Evolutionary conservation across 2,113 vertebrate species (phyloP).

Genomic region (Laticauda laticaudata): DNA sequence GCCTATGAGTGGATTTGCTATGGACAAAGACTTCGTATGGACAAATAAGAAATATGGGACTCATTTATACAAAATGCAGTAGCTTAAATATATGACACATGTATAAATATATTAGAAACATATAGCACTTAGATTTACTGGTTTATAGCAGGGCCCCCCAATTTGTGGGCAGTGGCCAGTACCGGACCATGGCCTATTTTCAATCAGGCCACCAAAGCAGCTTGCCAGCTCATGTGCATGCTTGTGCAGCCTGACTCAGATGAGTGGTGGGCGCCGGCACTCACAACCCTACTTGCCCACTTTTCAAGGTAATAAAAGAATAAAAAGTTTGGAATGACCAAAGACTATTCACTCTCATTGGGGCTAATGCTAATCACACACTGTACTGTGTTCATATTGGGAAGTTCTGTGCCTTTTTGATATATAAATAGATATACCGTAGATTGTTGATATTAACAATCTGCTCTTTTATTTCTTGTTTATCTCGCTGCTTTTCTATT

Average conservation of each 20-base stretch:
- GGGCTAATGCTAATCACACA: neutral
- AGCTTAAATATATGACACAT: neutral
- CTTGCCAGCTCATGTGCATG: no score
- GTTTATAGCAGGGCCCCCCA: neutral
- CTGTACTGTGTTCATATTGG: neutral
- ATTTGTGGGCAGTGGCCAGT: no score
- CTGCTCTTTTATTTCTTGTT: neutral
- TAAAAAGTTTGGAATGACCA: neutral
- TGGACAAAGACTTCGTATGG: neutral
- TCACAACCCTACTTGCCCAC: no score
- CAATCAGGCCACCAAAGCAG: no score
- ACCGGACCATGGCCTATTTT: no score
- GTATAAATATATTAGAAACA: neutral
- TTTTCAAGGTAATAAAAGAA: neutral
- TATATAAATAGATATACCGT: neutral
- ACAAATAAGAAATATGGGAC: neutral
- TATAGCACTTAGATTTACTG: neutral
- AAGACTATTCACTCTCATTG: neutral
- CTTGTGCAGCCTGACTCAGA: no score
- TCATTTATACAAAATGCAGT: neutral
- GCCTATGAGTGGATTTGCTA: neutral
- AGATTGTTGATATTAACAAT: neutral
- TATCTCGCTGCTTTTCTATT: neutral
- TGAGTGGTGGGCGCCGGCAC: rapidly evolving
- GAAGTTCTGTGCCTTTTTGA: neutral